Base-by-base conservation (phyloP, 1,140 invertebrate genomes). In the Maniola jurtina region DNA sequence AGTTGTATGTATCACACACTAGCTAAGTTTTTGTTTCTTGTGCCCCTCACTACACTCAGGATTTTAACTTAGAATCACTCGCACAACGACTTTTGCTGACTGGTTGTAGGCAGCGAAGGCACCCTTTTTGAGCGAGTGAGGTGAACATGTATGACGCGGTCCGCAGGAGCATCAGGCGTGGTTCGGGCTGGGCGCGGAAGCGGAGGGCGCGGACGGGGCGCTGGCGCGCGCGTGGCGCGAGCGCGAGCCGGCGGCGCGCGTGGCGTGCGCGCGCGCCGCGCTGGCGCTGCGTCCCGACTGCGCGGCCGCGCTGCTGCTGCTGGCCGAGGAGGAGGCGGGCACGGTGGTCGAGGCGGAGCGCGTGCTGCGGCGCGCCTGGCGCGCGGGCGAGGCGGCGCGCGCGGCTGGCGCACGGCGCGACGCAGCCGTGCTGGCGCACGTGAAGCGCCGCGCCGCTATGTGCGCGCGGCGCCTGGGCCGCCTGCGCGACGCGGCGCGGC, bases 171-270 rank as follows among this genome's bases (percentile, higher is more conserved):
- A 99, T 91, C 98, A 99, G 88, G 99, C 97, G 9, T 99, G 99
- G 91, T 99, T 99, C 85, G 72, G 76, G 10, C 71, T 61, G 8
- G 76, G 69, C 5, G 68, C 68, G 56, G 77, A 58, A 1, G 50
- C 45, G 16, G 98, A 97, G 89, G 94, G 95, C 16, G 98, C 98
- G 83, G 98, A 98, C 91, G 97, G 99, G 92, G 96, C 99, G 65
- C 99, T 99, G 98, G 97, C 98, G 88, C 97, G 97, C 61, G 98
- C 98, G 13, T 99, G 98, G 98, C 92, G 98, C 73, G 98, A 99
- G 92, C 92, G 98, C 35, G 98, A 98, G 92, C 97, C 97, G 0
- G 93, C 95, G 70, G 95, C 97, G 6, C 92, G 98, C 64, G 97
- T 99, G 50, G 97, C 98, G 91, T 96, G 96, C 25, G 98, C 98